Conservation (phyloP, 2,888 invertebrate genomes). For the Ferrisia virgata region DNA sequence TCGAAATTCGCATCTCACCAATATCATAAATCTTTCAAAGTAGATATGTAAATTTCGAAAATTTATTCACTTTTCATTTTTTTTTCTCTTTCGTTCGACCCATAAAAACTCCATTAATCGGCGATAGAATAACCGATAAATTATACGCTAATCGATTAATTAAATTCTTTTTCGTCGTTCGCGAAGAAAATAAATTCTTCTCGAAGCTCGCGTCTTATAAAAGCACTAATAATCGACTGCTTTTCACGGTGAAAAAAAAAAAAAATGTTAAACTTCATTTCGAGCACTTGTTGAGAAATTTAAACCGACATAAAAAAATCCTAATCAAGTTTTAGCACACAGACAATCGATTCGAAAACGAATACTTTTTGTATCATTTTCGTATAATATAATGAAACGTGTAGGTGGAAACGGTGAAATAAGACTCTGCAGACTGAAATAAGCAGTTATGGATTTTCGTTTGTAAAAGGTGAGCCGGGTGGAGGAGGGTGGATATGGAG, state of each 20-base stretch:
- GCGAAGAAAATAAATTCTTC: neutral
- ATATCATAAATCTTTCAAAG: neutral
- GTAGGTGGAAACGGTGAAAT: neutral
- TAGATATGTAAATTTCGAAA: neutral
- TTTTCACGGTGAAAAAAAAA: neutral
- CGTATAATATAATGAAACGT: neutral
- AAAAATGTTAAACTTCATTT: too few relatives aligned
- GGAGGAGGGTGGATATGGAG: neutral
- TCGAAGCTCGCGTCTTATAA: neutral
- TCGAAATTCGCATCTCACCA: neutral
- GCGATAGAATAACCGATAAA: neutral
- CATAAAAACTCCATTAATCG: neutral
- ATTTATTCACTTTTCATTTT: neutral
- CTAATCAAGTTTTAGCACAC: neutral
- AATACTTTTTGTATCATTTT: neutral
- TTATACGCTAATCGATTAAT: neutral
- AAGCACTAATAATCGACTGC: neutral
- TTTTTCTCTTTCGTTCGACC: too few relatives aligned
- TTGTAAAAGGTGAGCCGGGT: neutral
- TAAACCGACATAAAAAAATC: neutral
- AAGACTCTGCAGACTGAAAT: neutral
- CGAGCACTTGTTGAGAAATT: too few relatives aligned
- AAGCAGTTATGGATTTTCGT: slow-evolving; percentile 14
- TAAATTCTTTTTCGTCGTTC: neutral
- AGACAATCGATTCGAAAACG: neutral